These are phyloP conservation scores for Drosophila persimilis DNA, from an alignment of 1,140 invertebrate genomes.

Conservation along the genomic window DNA sequence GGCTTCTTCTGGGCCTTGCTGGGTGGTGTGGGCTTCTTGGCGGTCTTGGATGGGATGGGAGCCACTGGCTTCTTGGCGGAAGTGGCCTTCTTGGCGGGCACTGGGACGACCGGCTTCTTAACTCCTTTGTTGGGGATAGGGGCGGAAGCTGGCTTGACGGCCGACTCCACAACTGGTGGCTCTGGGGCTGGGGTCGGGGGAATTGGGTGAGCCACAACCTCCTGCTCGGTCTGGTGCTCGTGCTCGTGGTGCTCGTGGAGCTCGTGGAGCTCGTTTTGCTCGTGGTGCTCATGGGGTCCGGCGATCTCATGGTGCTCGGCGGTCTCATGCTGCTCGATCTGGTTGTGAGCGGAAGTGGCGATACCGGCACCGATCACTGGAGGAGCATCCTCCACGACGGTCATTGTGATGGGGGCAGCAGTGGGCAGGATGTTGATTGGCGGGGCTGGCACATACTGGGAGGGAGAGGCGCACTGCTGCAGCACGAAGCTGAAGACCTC, in stretches of 20 bases:
- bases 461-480: constrained; percentile 62
- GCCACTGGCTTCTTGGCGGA: constrained; percentile 34
- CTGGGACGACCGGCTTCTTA: constrained; percentile 43
- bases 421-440: constrained; percentile 59
- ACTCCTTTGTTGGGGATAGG: constrained; percentile 34
- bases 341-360: not conserved
- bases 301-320: constrained; percentile 10
- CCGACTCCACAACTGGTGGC: constrained; percentile 39
- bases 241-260: constrained; percentile 24
- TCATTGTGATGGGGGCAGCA: constrained; percentile 49
- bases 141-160: constrained; percentile 41
- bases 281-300: constrained; percentile 10
- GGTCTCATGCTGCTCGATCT: constrained; percentile 2
- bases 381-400: constrained; percentile 45
- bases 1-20: constrained; percentile 64
- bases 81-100: constrained; percentile 46
- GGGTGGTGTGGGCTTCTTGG: constrained; percentile 62
- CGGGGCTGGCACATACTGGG: constrained; percentile 68
- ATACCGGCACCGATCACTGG: constrained; percentile 29
- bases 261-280: constrained; percentile 25
- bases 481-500: constrained; percentile 80
- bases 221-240: constrained; percentile 28
- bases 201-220: constrained; percentile 31
- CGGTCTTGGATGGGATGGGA: constrained; percentile 10
- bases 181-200: constrained; percentile 62